Percentiles rank a stretch among this genome's conserved stretches.
These are phyloP conservation scores for Pseudanteris insignis DNA, from an alignment of 2,888 invertebrate species.

Conservation along the genomic window DNA sequence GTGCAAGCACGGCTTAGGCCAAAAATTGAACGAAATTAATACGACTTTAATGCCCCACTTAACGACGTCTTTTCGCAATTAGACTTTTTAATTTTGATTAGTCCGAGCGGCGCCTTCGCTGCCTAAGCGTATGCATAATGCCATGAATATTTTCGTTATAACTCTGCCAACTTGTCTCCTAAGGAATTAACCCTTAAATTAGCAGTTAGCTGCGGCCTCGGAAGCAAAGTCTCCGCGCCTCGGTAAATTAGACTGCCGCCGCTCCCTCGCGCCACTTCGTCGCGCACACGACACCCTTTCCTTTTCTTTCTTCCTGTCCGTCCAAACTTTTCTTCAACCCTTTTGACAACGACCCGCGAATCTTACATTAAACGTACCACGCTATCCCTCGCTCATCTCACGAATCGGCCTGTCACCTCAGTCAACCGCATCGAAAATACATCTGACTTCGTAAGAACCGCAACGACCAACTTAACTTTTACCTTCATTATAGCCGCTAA, in stretches of 20 bases:
- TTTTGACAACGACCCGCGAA: conserved; percentile 37
- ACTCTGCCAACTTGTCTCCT: conserved; percentile 67
- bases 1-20: no score
- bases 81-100: conserved; percentile 68
- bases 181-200: conserved; percentile 68
- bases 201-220: conserved; percentile 65
- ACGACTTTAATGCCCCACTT: conserved; percentile 45
- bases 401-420: conserved; percentile 4
- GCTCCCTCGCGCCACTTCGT: conserved; percentile 7
- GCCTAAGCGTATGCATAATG: conserved; percentile 67
- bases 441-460: no score
- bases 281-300: conserved; percentile 40
- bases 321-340: conserved; percentile 54
- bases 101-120: conserved; percentile 52
- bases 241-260: conserved; percentile 60
- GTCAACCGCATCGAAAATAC: conserved; percentile 7
- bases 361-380: conserved; percentile 40
- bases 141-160: conserved; percentile 67
- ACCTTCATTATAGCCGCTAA: no score
- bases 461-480: no score
- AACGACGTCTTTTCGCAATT: conserved; percentile 59
- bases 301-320: conserved; percentile 46
- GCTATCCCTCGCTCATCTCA: neutral
- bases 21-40: conserved; percentile 49
- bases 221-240: conserved; percentile 64